Base-by-base conservation (phyloP, 2,113 vertebrate genomes). In the Gymnarchus niloticus region DNA sequence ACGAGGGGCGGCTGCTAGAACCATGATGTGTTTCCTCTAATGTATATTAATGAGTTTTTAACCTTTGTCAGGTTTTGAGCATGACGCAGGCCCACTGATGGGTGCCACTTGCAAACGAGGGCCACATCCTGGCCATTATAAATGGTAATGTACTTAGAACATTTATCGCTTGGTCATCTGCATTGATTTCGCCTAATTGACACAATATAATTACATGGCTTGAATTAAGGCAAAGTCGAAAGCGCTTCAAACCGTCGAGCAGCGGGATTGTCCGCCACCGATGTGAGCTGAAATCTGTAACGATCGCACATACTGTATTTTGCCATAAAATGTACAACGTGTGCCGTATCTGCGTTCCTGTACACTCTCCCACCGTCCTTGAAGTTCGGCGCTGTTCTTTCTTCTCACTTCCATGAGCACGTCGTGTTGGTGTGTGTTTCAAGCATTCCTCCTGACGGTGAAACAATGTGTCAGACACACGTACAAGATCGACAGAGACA, bases 141-240 rank as follows among this genome's bases (percentile, higher is more conserved):
- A 56, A 54, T 17, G 51, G 25, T 33, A 82, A 54, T 56, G 51
- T 37, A 33, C 48, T 81, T 25, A 5, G 25, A 2, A 17, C 49
- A n/a, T 52, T 54, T 81, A 54, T 81, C 80, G 25, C 51, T 54
- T 33, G 80, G n/a, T 37, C 80, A 52, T 82, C 49, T 21, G 80
- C 80, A 82, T 54, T 82, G 49, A 52, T 54, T 54, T 19, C 6
- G 51, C 25, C 80, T 33, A 82, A 82, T 82, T 82, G 80, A 33
- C 80, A 54, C 49, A 54, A 82, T 25, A 81, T 81, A 81, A 81
- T 49, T 81, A 81, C 33, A 23, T 2, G 48, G n/a, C 21, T 23
- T 54, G 48, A 77, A 85, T 85, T 56, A 44, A 85, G 41, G 88
- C 80, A 83, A 81, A 17, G 41, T 73, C 65, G 65, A 73, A 73